phyloP scores from a whole-genome alignment of 2,797 vertebrate genomes.

The Capromys pilorides region DNA sequence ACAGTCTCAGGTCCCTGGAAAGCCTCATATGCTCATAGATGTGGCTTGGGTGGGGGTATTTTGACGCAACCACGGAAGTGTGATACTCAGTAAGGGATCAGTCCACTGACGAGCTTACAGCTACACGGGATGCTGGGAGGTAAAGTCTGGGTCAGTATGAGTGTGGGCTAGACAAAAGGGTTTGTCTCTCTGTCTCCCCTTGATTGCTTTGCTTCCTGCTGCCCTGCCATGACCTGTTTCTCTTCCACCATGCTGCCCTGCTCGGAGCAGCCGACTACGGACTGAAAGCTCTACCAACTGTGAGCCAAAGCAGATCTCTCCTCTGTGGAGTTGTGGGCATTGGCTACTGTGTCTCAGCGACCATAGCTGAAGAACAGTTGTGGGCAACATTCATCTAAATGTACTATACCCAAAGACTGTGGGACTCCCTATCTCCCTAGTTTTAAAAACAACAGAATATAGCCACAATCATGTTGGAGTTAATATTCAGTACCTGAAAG shows the following conservation, averaged over 20 bases:
- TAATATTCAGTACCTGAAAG: neutral
- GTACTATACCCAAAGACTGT: neutral
- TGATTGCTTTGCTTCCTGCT: neutral
- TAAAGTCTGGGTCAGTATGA: neutral
- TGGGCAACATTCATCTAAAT: neutral
- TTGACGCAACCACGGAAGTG: neutral
- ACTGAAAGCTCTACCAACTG: neutral
- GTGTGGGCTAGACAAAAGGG: neutral
- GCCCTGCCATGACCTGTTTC: no score
- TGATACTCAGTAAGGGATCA: neutral
- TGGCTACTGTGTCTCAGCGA: neutral
- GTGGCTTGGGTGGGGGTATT: no score
- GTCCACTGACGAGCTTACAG: neutral
- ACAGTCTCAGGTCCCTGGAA: neutral
- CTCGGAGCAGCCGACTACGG: neutral
- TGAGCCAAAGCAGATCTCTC: neutral
- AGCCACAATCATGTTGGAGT: neutral
- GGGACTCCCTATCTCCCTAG: neutral
- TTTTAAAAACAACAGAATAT: neutral
- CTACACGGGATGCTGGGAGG: neutral
- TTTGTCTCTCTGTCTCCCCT: neutral
- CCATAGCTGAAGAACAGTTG: neutral
- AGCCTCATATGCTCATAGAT: neutral
- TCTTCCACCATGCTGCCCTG: neutral
- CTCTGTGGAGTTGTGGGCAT: neutral